Conservation (phyloP, 37 sponge, comb jelly and placozoan genomes). For the Oscarella lobularis region DNA sequence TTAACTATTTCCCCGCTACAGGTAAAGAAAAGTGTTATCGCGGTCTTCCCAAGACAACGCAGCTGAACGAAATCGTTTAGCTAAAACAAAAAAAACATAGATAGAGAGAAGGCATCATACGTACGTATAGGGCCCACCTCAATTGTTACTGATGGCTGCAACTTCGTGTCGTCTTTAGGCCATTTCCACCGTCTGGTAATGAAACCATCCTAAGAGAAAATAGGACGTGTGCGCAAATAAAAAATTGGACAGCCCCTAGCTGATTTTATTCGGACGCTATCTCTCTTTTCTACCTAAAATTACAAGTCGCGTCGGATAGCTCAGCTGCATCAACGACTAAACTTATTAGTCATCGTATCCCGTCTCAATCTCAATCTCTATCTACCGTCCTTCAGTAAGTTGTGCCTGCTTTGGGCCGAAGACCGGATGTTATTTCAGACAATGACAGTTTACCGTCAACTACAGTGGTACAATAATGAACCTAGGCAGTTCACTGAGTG, state of each 20-base stretch:
- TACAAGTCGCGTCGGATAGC: too few species aligned
- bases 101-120: neutral
- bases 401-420: too few species aligned
- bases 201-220: constrained; percentile 49
- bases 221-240: neutral
- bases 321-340: too few species aligned
- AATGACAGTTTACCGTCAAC: too few species aligned
- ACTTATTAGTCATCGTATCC: too few species aligned
- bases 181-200: constrained; percentile 48
- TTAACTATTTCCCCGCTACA: constrained; percentile 16
- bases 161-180: constrained; percentile 39
- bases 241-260: neutral
- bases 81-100: constrained; percentile 5
- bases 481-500: too few species aligned
- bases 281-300: too few species aligned
- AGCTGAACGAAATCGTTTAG: constrained; percentile 45
- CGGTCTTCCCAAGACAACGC: constrained; percentile 29
- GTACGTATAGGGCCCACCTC: constrained; percentile 5
- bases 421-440: too few species aligned
- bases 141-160: constrained; percentile 32
- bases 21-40: constrained; percentile 43
- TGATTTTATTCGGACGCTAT: too few species aligned
- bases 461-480: too few species aligned
- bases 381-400: too few species aligned
- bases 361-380: too few species aligned